Percentiles rank a stretch among this genome's conserved stretches.
Conservation (phyloP, 2,113 vertebrate genomes). For the Poeciliopsis occidentalis region DNA sequence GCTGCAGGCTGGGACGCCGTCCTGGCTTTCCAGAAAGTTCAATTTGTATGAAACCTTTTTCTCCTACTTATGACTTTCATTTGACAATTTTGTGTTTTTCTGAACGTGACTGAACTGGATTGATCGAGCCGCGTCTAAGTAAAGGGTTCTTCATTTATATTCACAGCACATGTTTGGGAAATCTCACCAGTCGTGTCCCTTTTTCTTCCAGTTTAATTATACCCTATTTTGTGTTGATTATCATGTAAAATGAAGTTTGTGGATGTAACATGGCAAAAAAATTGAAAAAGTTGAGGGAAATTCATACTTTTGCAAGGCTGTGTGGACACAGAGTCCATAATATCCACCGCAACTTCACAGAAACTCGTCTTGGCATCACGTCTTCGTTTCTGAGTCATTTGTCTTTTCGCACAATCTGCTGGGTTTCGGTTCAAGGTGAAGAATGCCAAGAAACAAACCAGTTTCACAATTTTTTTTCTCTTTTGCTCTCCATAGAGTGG, state of each 20-base stretch:
- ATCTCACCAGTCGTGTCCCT: too few relatives aligned
- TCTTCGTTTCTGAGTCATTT: conserved; percentile 52
- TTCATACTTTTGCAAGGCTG: not conserved
- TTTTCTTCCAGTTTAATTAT: too few relatives aligned
- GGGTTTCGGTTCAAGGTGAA: conserved; percentile 61
- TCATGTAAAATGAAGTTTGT: not conserved
- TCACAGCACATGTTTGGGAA: too few relatives aligned
- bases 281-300: not conserved
- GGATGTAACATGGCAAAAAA: not conserved
- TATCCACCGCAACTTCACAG: conserved; percentile 40
- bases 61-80: not conserved
- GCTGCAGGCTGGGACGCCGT: not conserved
- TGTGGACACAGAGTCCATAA: conserved; percentile 41
- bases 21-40: not conserved
- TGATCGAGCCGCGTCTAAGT: not conserved
- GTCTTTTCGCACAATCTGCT: conserved; percentile 66
- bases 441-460: conserved; percentile 64
- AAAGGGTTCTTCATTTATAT: too few relatives aligned
- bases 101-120: not conserved
- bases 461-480: conserved; percentile 46
- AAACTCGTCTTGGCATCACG: conserved; percentile 49
- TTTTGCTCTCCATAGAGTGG: conserved; percentile 54
- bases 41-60: too few relatives aligned
- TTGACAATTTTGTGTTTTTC: too few relatives aligned
- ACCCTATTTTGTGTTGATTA: not conserved